These are phyloP conservation scores for Drosophila funebris DNA, from an alignment of 1,140 invertebrate genomes.

Conservation along the genomic window DNA sequence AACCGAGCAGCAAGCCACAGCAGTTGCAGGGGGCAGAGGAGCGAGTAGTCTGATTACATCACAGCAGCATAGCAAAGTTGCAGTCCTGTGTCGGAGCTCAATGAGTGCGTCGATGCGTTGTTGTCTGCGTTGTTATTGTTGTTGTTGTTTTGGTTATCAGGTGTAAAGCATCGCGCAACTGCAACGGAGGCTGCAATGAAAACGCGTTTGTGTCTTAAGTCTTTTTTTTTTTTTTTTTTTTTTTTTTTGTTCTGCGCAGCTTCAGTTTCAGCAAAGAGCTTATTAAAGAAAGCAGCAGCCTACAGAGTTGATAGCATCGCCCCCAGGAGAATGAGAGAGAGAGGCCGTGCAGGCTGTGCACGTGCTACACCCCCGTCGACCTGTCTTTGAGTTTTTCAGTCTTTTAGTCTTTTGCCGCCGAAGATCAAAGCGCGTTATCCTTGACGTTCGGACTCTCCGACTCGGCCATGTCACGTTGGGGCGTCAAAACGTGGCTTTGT, in stretches of 20 bases:
- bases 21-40: background rate
- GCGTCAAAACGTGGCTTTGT: conserved; percentile 54
- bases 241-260: conserved; percentile 15
- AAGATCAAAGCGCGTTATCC: conserved; percentile 63
- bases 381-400: conserved; percentile 7
- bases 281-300: conserved; percentile 53
- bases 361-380: conserved; percentile 42
- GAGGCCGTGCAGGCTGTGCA: conserved; percentile 33
- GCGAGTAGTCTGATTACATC: conserved; percentile 66
- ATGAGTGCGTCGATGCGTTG: conserved; percentile 40
- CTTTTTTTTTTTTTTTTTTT: conserved; percentile 55
- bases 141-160: conserved; percentile 60
- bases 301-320: conserved; percentile 53
- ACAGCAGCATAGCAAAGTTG: conserved; percentile 46
- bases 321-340: conserved; percentile 12
- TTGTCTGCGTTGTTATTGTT: conserved; percentile 24
- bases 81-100: conserved; percentile 44
- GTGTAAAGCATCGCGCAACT: conserved; percentile 81
- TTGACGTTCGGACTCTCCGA: conserved; percentile 11
- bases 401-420: conserved; percentile 24
- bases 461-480: conserved; percentile 58
- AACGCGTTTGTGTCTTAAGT: conserved; percentile 76
- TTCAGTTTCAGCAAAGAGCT: conserved; percentile 13
- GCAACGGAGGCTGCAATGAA: conserved; percentile 38
- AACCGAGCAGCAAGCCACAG: conserved; percentile 7